Evolutionary conservation across 1,140 invertebrate species (phyloP).

Genomic region (Drosophila kepulauana): DNA sequence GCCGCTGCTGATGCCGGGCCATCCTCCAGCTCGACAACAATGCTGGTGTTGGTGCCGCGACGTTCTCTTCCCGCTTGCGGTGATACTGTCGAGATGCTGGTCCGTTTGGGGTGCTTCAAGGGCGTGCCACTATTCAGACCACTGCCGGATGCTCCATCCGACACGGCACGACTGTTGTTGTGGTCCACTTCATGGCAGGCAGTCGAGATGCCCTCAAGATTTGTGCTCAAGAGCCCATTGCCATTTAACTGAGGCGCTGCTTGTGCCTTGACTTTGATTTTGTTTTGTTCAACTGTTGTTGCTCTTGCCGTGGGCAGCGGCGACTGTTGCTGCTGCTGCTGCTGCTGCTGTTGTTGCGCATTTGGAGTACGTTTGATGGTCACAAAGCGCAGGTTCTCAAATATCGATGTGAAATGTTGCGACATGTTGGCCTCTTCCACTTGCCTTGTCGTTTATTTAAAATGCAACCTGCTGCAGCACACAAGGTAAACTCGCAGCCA

Average conservation of each 20-base stretch:
- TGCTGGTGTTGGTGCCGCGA: constrained; percentile 73
- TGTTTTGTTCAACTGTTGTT: constrained; percentile 59
- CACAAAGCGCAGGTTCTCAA: constrained; percentile 84
- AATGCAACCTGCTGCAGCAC: constrained; percentile 62
- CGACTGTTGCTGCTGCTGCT: constrained; percentile 41
- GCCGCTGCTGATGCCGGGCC: constrained; percentile 13
- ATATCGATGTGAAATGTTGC: constrained; percentile 83
- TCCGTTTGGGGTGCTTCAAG: constrained; percentile 73
- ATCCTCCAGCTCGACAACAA: constrained; percentile 72
- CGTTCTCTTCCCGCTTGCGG: constrained; percentile 48
- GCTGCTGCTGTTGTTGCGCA: constrained; percentile 63
- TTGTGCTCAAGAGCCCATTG: constrained; percentile 63
- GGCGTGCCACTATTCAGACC: constrained; percentile 57
- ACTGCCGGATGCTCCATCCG: constrained; percentile 37
- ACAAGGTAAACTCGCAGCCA: constrained; percentile 57
- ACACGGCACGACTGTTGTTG: constrained; percentile 24
- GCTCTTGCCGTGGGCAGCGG: constrained; percentile 34
- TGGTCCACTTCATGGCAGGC: constrained; percentile 63
- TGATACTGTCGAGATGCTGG: constrained; percentile 68
- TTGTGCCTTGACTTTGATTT: constrained; percentile 66
- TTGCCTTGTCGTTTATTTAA: constrained; percentile 56
- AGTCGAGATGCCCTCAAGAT: constrained; percentile 40
- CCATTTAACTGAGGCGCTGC: constrained; percentile 61
- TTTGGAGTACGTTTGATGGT: constrained; percentile 74
- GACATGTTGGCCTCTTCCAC: constrained; percentile 69